A percentile compares a stretch with the other conserved stretches of the same genome.
These are phyloP conservation scores for Grammomys surdaster DNA, from an alignment of 2,113 vertebrate species.

Conservation along the genomic window DNA sequence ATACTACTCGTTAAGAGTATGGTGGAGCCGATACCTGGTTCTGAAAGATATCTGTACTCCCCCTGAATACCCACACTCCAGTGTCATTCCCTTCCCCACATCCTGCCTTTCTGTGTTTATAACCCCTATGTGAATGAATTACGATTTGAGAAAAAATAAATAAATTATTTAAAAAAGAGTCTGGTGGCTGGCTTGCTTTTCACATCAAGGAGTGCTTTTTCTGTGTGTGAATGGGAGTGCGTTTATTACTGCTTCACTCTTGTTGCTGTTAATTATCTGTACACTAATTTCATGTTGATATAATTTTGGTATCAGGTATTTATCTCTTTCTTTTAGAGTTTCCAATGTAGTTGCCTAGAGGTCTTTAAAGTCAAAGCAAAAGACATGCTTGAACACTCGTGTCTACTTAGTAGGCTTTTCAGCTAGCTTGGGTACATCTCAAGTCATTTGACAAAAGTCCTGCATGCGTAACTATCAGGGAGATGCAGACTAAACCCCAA, in stretches of 20 bases:
- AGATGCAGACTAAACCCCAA: neutral
- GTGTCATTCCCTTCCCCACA: too few species aligned
- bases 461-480: neutral
- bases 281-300: neutral
- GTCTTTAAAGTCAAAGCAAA: neutral
- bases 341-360: neutral
- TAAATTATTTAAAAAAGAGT: neutral
- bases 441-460: neutral
- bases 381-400: neutral
- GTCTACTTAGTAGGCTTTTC: neutral
- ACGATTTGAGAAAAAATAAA: too few species aligned
- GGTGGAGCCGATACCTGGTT: too few species aligned
- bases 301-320: neutral
- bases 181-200: neutral
- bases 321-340: neutral
- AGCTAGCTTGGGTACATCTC: neutral
- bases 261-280: neutral
- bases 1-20: neutral
- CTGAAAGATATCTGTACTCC: too few species aligned
- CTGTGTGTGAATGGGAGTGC: neutral
- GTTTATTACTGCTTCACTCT: neutral
- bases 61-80: too few species aligned
- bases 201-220: neutral
- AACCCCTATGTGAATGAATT: too few species aligned
- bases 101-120: too few species aligned